Conservation (phyloP, 2,113 vertebrate genomes). For the Romanogobio albipinnatus region DNA sequence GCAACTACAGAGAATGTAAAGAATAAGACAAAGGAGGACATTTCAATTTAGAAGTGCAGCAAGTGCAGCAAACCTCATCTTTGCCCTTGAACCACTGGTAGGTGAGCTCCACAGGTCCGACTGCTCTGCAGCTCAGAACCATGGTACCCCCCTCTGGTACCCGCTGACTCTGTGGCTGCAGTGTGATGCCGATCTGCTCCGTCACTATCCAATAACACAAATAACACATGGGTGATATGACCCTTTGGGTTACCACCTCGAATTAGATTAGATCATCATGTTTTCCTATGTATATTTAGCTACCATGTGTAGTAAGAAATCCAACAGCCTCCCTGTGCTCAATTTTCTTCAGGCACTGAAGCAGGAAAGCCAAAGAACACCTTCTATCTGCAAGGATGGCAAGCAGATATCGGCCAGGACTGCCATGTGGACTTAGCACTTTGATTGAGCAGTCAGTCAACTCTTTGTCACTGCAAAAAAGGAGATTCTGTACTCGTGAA, state of each 20-base stretch:
- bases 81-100: slow-evolving; percentile 87
- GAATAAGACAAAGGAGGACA: neutral
- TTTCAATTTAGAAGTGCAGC: neutral
- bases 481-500: neutral
- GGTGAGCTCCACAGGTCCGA: slow-evolving; percentile 68
- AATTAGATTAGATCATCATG: neutral
- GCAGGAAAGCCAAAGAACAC: slow-evolving; percentile 77
- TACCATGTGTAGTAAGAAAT: slow-evolving; percentile 73
- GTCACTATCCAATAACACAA: slow-evolving; percentile 62
- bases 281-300: slow-evolving; percentile 4
- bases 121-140: slow-evolving; percentile 74
- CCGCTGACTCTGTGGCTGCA: slow-evolving; percentile 75
- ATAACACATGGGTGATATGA: neutral
- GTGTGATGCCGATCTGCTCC: slow-evolving; percentile 71
- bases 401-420: slow-evolving; percentile 78
- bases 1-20: slow-evolving; percentile 66
- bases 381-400: slow-evolving; percentile 75
- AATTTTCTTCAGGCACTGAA: slow-evolving; percentile 79
- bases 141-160: slow-evolving; percentile 65
- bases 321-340: slow-evolving; percentile 77
- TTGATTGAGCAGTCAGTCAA: slow-evolving; percentile 84
- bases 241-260: neutral
- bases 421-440: slow-evolving; percentile 78
- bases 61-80: slow-evolving; percentile 72
- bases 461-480: slow-evolving; percentile 74